Percentiles rank a stretch among this genome's conserved stretches.
These are phyloP conservation scores for Tetraneura akinire DNA, from an alignment of 1,140 invertebrate species.

Conservation along the genomic window DNA sequence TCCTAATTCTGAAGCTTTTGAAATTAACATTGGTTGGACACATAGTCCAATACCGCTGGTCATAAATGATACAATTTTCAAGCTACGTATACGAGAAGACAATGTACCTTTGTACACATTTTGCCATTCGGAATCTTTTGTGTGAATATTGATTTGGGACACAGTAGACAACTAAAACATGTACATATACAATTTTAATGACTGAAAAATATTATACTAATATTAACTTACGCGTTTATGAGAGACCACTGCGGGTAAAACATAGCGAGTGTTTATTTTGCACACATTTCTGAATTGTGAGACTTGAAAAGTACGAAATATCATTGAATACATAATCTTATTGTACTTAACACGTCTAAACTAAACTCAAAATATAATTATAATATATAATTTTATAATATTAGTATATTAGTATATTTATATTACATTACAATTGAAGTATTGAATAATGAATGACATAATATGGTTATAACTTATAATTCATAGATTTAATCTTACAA, in stretches of 20 bases:
- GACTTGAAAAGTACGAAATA: not conserved
- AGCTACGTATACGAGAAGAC: not conserved
- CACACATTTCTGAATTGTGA: not conserved
- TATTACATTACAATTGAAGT: too few species aligned
- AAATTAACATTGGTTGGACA: constrained; percentile 73
- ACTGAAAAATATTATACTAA: not conserved
- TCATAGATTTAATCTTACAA: too few species aligned
- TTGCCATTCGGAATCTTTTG: not conserved
- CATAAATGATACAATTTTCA: constrained; percentile 80
- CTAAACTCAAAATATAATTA: too few species aligned
- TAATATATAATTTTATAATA: too few species aligned
- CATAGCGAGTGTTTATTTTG: not conserved
- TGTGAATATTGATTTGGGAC: not conserved
- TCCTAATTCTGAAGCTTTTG: constrained; percentile 64
- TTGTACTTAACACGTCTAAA: too few species aligned
- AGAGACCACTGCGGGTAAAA: not conserved
- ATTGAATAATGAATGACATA: too few species aligned
- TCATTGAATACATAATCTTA: constrained; percentile 2
- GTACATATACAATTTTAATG: not conserved
- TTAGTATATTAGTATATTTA: too few species aligned
- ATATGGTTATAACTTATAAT: too few species aligned
- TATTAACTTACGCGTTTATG: not conserved
- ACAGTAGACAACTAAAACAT: not conserved
- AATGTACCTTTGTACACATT: constrained; percentile 22
- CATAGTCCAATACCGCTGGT: constrained; percentile 70